Evolutionary conservation across 2,797 vertebrate species (phyloP).

Genomic region (Pantherophis alleghaniensis): DNA sequence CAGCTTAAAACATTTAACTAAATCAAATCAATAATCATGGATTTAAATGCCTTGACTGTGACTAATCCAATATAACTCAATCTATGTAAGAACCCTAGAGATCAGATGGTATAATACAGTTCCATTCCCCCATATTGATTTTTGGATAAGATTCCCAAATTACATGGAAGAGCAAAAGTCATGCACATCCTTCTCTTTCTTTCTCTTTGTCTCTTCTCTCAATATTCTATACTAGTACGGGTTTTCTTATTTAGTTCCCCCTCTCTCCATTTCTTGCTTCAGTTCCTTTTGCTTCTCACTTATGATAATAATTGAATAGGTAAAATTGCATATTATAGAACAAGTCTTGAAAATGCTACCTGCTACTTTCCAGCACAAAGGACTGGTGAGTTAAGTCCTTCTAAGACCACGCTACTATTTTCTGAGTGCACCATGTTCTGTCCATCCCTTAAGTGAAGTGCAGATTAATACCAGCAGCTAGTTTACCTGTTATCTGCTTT

Average conservation of each 20-base stretch:
- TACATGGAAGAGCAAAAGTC: not conserved
- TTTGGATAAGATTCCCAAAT: not conserved
- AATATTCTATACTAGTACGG: not conserved
- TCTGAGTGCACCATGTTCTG: fast-evolving
- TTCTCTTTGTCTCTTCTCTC: not conserved
- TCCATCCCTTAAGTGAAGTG: not conserved
- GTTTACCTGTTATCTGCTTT: not conserved
- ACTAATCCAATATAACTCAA: not conserved
- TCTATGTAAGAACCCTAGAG: not conserved
- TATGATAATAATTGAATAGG: not conserved
- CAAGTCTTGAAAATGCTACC: not conserved
- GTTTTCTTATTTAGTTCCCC: not conserved
- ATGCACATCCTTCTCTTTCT: not conserved
- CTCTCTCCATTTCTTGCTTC: not conserved
- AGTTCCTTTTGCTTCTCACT: not conserved
- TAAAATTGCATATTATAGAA: not conserved
- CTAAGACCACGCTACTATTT: not conserved
- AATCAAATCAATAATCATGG: not conserved
- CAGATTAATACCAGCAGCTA: not conserved
- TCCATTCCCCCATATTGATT: not conserved
- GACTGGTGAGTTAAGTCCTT: not conserved
- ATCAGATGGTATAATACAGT: fast-evolving
- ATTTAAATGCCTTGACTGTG: not conserved
- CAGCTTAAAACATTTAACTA: not conserved
- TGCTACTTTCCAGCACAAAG: not conserved